Percentiles rank a stretch among this genome's conserved stretches.
Conservation (phyloP, 1,140 invertebrate genomes). For the Diabrotica undecimpunctata region DNA sequence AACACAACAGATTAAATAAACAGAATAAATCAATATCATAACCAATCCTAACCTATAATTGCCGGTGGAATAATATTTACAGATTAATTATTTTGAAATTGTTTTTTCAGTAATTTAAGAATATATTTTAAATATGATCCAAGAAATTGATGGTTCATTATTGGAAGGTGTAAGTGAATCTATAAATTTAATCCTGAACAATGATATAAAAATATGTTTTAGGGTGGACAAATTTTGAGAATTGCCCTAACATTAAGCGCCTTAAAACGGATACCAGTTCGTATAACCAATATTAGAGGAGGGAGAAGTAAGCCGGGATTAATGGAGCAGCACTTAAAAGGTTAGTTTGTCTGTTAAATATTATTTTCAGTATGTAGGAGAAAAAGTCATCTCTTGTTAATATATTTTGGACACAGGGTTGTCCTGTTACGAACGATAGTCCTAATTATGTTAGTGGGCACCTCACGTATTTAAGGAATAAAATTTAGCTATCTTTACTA, state of each 20-base stretch:
- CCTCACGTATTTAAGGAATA: too few species aligned
- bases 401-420: too few species aligned
- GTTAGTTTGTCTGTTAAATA: constrained; percentile 42
- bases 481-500: background rate
- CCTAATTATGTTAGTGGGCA: too few species aligned
- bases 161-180: constrained; percentile 42
- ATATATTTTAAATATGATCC: too few species aligned
- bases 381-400: background rate
- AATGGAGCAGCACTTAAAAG: constrained; percentile 82
- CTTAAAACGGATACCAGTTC: constrained; percentile 66
- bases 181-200: background rate
- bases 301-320: constrained; percentile 77
- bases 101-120: too few species aligned
- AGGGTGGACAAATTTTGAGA: constrained; percentile 88
- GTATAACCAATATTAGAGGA: constrained; percentile 76
- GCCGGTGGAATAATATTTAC: too few species aligned
- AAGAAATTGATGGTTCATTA: constrained; percentile 42
- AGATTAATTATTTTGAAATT: too few species aligned
- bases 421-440: too few species aligned
- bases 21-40: too few species aligned
- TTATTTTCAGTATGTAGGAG: background rate
- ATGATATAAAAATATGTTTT: constrained; percentile 26
- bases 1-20: too few species aligned
- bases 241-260: constrained; percentile 75
- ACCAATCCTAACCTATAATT: too few species aligned